Conservation (phyloP, 2,888 invertebrate genomes). For the Orthosia incerta region DNA sequence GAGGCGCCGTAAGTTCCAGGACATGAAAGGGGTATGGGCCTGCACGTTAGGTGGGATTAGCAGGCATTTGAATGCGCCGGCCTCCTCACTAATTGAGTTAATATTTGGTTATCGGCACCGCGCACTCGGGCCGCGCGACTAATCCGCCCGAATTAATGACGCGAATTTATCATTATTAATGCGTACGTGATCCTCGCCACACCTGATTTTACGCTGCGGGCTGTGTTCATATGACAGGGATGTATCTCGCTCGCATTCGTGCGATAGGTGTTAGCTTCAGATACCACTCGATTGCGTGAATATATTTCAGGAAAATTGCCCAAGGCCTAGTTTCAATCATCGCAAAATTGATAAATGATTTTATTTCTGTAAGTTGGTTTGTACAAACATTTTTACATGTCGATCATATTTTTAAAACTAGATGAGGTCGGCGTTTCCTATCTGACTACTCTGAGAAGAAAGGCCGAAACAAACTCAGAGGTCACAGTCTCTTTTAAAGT, state of each 20-base stretch:
- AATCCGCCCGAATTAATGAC: slow-evolving; percentile 90
- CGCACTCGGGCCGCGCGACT: slow-evolving; percentile 86
- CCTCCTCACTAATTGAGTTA: slow-evolving; percentile 90
- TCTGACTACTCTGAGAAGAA: too few relatives aligned
- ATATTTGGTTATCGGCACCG: slow-evolving; percentile 91
- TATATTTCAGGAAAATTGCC: background rate
- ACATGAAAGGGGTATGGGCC: slow-evolving; percentile 65
- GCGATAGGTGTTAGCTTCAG: background rate
- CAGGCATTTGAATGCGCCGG: slow-evolving; percentile 86
- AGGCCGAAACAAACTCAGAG: too few relatives aligned
- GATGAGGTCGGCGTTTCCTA: too few relatives aligned
- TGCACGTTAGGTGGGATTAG: slow-evolving; percentile 76
- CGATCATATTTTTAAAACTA: too few relatives aligned
- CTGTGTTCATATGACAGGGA: slow-evolving; percentile 49
- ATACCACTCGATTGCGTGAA: background rate
- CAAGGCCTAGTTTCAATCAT: too few relatives aligned
- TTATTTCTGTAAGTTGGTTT: too few relatives aligned
- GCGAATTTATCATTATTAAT: slow-evolving; percentile 91
- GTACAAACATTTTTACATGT: too few relatives aligned
- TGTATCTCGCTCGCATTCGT: background rate
- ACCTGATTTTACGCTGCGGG: slow-evolving; percentile 80
- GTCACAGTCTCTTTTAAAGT: too few relatives aligned
- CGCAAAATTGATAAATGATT: too few relatives aligned
- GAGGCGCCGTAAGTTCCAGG: slow-evolving; percentile 50
- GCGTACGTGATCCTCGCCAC: slow-evolving; percentile 82